phyloP scores from a whole-genome alignment of 2,113 vertebrate species.

The Catharus bicknelli region DNA sequence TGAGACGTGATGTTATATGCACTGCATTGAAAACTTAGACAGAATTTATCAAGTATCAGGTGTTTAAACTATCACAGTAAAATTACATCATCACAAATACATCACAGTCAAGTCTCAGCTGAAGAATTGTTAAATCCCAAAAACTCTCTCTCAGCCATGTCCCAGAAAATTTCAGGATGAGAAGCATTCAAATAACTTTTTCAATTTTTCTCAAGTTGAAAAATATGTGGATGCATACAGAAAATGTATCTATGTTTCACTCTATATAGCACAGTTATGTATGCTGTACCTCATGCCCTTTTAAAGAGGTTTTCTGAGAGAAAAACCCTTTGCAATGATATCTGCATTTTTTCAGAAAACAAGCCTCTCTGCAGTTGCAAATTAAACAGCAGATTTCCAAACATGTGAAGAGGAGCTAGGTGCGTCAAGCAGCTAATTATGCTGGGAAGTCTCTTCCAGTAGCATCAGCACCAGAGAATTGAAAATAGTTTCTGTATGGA shows the following conservation, averaged over 20 bases:
- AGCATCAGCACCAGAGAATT: not conserved
- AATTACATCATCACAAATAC: not conserved
- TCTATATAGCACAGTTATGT: not conserved
- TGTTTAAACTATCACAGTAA: not conserved
- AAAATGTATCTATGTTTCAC: not conserved
- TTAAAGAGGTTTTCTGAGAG: not conserved
- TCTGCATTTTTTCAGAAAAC: slow-evolving; percentile 2
- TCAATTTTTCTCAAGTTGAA: not conserved
- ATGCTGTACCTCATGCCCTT: not conserved
- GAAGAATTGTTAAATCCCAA: not conserved
- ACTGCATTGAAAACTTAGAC: not conserved
- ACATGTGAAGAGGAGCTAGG: slow-evolving; percentile 10
- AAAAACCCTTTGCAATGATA: not conserved
- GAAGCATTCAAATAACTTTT: not conserved
- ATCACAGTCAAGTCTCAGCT: not conserved
- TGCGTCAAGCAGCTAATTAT: not conserved
- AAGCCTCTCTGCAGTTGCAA: not conserved
- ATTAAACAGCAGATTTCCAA: slow-evolving; percentile 31
- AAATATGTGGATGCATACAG: not conserved
- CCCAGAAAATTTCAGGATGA: not conserved
- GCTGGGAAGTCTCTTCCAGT: not conserved
- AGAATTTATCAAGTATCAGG: not conserved
- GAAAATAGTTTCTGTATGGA: not conserved
- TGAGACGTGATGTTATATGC: not conserved
- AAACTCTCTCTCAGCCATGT: not conserved